These are phyloP conservation scores for Dendroctonus valens DNA, from an alignment of 1,140 invertebrate species.

Conservation along the genomic window DNA sequence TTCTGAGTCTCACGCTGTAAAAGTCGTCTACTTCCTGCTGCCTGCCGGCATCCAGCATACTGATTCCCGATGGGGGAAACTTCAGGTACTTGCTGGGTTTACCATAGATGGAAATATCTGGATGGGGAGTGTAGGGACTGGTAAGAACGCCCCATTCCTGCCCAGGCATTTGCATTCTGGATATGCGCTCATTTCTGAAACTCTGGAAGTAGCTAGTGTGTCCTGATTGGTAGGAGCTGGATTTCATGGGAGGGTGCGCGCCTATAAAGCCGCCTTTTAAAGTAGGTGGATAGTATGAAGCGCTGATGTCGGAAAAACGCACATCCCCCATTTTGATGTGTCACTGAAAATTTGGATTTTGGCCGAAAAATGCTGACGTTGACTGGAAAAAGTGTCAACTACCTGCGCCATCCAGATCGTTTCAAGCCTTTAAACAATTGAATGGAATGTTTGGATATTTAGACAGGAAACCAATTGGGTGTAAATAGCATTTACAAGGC, in stretches of 20 bases:
- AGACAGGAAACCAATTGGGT: too few relatives aligned
- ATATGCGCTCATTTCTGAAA: constrained; percentile 48
- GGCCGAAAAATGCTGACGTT: constrained; percentile 1
- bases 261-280: constrained; percentile 42
- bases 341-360: constrained; percentile 25
- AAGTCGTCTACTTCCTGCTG: constrained; percentile 56
- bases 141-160: constrained; percentile 51
- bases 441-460: too few relatives aligned
- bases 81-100: constrained; percentile 43
- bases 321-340: constrained; percentile 9
- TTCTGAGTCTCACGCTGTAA: constrained; percentile 50
- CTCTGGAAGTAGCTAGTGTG: constrained; percentile 46
- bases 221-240: constrained; percentile 32
- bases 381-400: background rate
- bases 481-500: too few relatives aligned
- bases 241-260: constrained; percentile 42
- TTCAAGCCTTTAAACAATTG: background rate
- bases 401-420: background rate
- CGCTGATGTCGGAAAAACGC: constrained; percentile 26
- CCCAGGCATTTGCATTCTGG: constrained; percentile 44
- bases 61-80: constrained; percentile 48
- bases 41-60: constrained; percentile 53
- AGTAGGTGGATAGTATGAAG: constrained; percentile 42
- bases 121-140: constrained; percentile 51
- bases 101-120: constrained; percentile 51